phyloP scores from a whole-genome alignment of 2,113 vertebrate genomes.

The Pyxicephalus adspersus region DNA sequence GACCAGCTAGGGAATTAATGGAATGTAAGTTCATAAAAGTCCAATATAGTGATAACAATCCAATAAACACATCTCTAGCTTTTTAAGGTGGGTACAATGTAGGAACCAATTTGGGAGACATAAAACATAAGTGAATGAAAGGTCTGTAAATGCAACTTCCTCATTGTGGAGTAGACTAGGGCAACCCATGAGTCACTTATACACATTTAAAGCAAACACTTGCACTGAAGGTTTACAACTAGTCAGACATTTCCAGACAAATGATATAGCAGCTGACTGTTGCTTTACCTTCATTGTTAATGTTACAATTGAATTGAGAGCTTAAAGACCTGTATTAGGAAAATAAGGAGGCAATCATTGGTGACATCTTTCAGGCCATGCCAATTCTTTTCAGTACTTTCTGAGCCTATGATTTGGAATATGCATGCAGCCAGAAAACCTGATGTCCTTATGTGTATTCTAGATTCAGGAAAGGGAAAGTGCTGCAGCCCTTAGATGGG shows the following conservation, averaged over 20 bases:
- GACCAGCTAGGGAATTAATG: conserved; percentile 35
- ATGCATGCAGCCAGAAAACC: too few relatives aligned
- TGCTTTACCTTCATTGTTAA: background rate
- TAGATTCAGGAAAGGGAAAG: too few relatives aligned
- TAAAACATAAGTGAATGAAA: background rate
- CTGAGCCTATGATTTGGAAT: too few relatives aligned
- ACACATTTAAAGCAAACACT: too few relatives aligned
- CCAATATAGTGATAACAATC: background rate
- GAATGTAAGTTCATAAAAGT: background rate
- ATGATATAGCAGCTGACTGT: background rate
- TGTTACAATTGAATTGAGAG: too few relatives aligned
- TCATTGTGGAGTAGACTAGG: background rate
- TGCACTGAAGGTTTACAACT: background rate
- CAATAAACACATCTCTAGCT: background rate
- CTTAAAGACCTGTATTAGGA: too few relatives aligned
- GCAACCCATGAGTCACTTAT: too few relatives aligned
- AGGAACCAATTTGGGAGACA: background rate
- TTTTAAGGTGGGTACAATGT: background rate
- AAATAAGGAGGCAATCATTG: too few relatives aligned
- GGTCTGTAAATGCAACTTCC: background rate
- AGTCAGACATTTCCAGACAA: background rate
- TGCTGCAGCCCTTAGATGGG: too few relatives aligned
- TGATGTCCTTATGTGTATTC: too few relatives aligned
- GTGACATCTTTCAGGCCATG: too few relatives aligned
- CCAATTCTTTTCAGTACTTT: too few relatives aligned